These are phyloP conservation scores for Megaceryle maxima DNA, from an alignment of 2,113 vertebrate species.

Conservation along the genomic window DNA sequence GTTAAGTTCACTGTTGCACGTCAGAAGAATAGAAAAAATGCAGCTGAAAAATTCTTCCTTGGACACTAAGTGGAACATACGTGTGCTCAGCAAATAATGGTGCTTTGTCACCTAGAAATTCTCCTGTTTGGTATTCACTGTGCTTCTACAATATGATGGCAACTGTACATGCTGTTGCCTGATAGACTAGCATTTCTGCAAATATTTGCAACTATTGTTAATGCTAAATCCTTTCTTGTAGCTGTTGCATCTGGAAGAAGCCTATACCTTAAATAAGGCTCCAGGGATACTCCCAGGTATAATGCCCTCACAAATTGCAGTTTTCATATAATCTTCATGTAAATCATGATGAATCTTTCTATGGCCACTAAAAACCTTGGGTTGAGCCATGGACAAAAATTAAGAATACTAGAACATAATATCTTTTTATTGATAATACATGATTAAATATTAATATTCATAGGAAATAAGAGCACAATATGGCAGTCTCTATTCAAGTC, in stretches of 20 bases:
- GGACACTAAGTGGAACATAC: neutral
- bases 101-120: constrained; percentile 14
- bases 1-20: neutral
- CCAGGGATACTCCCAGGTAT: neutral
- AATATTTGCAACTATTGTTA: neutral
- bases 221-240: neutral
- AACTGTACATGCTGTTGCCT: neutral
- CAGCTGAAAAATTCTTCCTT: neutral
- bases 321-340: constrained; percentile 27
- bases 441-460: neutral
- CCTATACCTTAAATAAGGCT: constrained; percentile 23
- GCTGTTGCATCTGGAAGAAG: constrained; percentile 33
- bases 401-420: neutral
- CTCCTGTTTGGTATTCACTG: neutral
- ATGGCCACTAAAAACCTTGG: neutral
- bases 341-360: constrained; percentile 42
- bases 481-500: neutral
- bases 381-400: neutral
- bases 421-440: neutral
- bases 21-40: constrained; percentile 26
- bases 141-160: neutral
- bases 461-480: neutral
- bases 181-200: constrained; percentile 40
- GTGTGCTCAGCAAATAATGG: neutral
- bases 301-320: neutral